A percentile compares a stretch with the other conserved stretches of the same genome.
These are phyloP conservation scores for Morelia viridis DNA, from an alignment of 2,797 vertebrate species.

Conservation along the genomic window DNA sequence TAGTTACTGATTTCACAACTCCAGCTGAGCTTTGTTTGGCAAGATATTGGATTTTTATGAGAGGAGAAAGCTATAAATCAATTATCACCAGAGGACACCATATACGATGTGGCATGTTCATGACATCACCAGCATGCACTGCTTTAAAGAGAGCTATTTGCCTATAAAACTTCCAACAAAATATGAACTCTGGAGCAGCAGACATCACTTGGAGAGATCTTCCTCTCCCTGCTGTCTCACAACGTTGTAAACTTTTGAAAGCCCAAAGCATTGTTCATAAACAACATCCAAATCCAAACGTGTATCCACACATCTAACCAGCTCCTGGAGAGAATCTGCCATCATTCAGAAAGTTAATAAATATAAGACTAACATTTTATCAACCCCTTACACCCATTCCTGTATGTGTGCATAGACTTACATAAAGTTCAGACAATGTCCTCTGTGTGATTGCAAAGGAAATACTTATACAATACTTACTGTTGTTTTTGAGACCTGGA, in stretches of 20 bases:
- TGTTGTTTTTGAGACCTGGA: not conserved
- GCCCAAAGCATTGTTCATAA: conserved; percentile 27
- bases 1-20: conserved; percentile 56
- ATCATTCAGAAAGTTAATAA: conserved; percentile 52
- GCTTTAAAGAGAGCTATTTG: conserved; percentile 55
- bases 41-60: conserved; percentile 59
- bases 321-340: conserved; percentile 58
- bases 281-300: conserved; percentile 62
- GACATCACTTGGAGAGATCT: conserved; percentile 57
- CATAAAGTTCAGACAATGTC: not conserved
- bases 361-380: not conserved
- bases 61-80: conserved; percentile 63
- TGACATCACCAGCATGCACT: conserved; percentile 61
- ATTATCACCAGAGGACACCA: conserved; percentile 57
- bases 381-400: not conserved
- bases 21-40: conserved; percentile 58
- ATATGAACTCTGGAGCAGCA: conserved; percentile 49
- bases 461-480: not conserved
- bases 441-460: not conserved
- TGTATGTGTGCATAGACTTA: not conserved
- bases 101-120: conserved; percentile 59
- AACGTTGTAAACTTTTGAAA: conserved; percentile 46
- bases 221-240: conserved; percentile 59
- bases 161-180: conserved; percentile 64
- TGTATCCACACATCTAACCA: conserved; percentile 49